Percentiles rank a stretch among this genome's conserved stretches.
phyloP scores from a whole-genome alignment of 1,140 invertebrate genomes.

The Frieseomelitta varia region DNA sequence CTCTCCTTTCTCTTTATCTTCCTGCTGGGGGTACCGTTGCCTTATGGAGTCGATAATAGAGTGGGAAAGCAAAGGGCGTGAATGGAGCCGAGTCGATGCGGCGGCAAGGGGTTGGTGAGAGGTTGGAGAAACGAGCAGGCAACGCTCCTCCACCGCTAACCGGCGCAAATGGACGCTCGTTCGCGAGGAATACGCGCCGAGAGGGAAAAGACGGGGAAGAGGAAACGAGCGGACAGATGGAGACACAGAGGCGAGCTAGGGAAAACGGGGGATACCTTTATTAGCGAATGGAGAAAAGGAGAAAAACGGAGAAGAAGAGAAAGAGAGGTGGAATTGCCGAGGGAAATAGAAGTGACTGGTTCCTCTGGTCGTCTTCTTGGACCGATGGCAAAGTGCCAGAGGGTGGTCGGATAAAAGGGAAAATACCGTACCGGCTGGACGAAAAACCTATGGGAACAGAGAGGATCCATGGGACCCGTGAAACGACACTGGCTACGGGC shows the following conservation, averaged over 20 bases:
- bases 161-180: slow-evolving; percentile 62
- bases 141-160: slow-evolving; percentile 46
- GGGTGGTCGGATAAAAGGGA: slow-evolving; percentile 35
- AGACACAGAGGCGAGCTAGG: slow-evolving; percentile 1
- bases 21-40: too few species aligned
- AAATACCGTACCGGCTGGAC: slow-evolving; percentile 34
- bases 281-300: slow-evolving; percentile 42
- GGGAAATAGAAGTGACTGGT: slow-evolving; percentile 60
- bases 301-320: background rate
- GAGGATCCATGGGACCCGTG: slow-evolving; percentile 19
- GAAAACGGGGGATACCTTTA: slow-evolving; percentile 58
- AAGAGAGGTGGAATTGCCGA: background rate
- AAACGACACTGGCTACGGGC: slow-evolving; percentile 48
- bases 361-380: slow-evolving; percentile 41
- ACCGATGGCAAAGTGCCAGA: slow-evolving; percentile 60
- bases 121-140: slow-evolving; percentile 22
- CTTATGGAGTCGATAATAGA: slow-evolving; percentile 38
- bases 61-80: background rate
- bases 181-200: slow-evolving; percentile 43
- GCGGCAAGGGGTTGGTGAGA: background rate
- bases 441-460: slow-evolving; percentile 40
- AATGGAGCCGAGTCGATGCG: background rate
- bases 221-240: slow-evolving; percentile 54
- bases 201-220: slow-evolving; percentile 34
- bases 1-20: background rate